Conservation (phyloP, 2,888 invertebrate species). For the Heliconius charithonia region DNA sequence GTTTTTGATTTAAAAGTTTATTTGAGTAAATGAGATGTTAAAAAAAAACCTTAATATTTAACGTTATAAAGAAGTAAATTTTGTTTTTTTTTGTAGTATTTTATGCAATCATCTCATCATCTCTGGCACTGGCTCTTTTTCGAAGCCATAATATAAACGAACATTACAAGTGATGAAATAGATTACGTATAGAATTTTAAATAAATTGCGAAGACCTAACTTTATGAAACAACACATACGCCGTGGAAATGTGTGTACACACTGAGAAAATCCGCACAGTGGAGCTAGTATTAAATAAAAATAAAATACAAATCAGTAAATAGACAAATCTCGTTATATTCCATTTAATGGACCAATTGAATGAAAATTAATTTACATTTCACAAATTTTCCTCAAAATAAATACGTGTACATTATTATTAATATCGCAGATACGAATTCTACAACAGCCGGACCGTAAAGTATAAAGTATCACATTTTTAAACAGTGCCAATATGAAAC, state of each 20-base stretch:
- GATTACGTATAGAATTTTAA: neutral
- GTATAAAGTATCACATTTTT: constrained; percentile 43
- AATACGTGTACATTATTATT: constrained; percentile 36
- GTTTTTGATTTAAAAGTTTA: neutral
- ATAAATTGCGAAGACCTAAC: neutral
- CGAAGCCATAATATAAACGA: neutral
- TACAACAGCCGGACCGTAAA: constrained; percentile 43
- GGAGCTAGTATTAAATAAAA: neutral
- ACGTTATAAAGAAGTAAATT: too few species aligned
- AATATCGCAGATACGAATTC: constrained; percentile 33
- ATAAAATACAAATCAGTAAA: neutral
- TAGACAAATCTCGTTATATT: neutral
- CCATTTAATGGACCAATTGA: neutral
- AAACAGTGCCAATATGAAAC: constrained; percentile 60
- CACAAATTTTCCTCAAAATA: constrained; percentile 22
- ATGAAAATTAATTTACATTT: constrained; percentile 11
- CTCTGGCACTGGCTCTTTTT: too few species aligned
- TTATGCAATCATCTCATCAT: too few species aligned
- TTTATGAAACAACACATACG: neutral
- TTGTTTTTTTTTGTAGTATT: too few species aligned
- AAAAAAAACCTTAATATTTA: too few species aligned
- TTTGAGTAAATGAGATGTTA: too few species aligned
- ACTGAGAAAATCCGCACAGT: too few species aligned
- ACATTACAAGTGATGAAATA: neutral
- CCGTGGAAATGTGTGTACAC: too few species aligned